Evolutionary conservation across 2,113 vertebrate genomes (phyloP).

Genomic region (Corythaixoides concolor): DNA sequence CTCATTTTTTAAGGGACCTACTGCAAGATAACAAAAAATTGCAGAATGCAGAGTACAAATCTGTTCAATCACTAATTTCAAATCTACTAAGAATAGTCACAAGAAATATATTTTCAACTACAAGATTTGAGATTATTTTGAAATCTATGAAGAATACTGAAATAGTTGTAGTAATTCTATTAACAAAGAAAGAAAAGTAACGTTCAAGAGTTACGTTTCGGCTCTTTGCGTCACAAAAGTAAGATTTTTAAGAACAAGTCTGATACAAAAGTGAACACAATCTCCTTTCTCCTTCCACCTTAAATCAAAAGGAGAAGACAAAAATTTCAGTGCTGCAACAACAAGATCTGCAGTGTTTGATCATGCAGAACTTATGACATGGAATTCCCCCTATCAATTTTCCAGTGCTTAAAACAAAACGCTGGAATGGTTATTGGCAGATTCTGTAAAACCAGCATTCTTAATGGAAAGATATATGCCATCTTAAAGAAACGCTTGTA

Average conservation of each 20-base stretch:
- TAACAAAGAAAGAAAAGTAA: not conserved
- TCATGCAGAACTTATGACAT: not conserved
- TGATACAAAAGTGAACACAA: not conserved
- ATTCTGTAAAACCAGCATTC: constrained; percentile 1
- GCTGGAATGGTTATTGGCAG: not conserved
- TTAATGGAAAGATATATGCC: constrained; percentile 11
- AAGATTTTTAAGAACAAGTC: not conserved
- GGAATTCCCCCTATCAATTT: not conserved
- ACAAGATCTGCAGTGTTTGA: not conserved
- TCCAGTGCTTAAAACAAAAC: constrained; percentile 21
- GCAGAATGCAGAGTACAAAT: not conserved
- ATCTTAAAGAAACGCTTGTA: constrained; percentile 10
- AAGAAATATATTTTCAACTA: not conserved
- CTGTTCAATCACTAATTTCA: not conserved
- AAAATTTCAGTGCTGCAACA: not conserved
- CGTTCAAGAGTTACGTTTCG: not conserved
- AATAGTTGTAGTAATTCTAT: not conserved
- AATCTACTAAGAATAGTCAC: not conserved
- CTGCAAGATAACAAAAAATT: not conserved
- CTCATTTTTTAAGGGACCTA: not conserved
- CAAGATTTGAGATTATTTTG: not conserved
- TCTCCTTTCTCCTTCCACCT: not conserved
- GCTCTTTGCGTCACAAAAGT: not conserved
- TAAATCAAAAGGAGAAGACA: not conserved
- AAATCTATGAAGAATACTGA: not conserved